Percentiles rank a stretch among this genome's conserved stretches.
Conservation (phyloP, 2,113 vertebrate genomes). For the Varanus komodoensis region DNA sequence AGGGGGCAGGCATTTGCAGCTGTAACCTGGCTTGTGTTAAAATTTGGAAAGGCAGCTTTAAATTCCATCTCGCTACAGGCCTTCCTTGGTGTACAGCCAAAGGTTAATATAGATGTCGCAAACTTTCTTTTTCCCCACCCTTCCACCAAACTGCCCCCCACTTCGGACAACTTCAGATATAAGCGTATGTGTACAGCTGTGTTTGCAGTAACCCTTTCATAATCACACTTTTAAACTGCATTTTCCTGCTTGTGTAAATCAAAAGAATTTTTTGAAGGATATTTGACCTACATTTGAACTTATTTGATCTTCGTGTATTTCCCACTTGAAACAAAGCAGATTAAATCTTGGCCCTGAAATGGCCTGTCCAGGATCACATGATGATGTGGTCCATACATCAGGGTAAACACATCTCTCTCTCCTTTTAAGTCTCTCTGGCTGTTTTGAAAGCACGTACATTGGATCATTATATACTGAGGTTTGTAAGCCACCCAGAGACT, state of each 20-base stretch:
- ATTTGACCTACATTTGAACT: slow-evolving; percentile 85
- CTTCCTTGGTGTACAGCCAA: slow-evolving; percentile 86
- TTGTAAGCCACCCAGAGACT: background rate
- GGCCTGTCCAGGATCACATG: slow-evolving; percentile 67
- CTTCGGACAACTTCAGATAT: slow-evolving; percentile 75
- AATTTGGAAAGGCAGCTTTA: slow-evolving; percentile 83
- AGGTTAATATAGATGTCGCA: slow-evolving; percentile 98
- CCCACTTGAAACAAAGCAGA: slow-evolving; percentile 74
- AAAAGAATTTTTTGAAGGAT: slow-evolving; percentile 76
- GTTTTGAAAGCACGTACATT: slow-evolving; percentile 11
- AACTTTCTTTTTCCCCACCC: slow-evolving; percentile 77
- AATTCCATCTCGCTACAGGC: slow-evolving; percentile 90
- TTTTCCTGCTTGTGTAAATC: slow-evolving; percentile 82
- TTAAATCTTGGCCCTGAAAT: slow-evolving; percentile 66
- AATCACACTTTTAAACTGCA: slow-evolving; percentile 79
- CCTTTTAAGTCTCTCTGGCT: background rate
- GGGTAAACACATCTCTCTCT: background rate
- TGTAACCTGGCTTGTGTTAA: slow-evolving; percentile 88
- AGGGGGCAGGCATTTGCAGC: slow-evolving; percentile 81
- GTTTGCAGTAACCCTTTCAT: slow-evolving; percentile 83
- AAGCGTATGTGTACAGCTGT: slow-evolving; percentile 79
- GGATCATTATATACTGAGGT: background rate
- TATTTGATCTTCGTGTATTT: slow-evolving; percentile 76
- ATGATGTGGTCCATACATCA: slow-evolving; percentile 62
- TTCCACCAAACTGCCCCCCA: background rate